Base-by-base conservation (phyloP, 2,888 invertebrate species). In the Pollenia angustigena region DNA sequence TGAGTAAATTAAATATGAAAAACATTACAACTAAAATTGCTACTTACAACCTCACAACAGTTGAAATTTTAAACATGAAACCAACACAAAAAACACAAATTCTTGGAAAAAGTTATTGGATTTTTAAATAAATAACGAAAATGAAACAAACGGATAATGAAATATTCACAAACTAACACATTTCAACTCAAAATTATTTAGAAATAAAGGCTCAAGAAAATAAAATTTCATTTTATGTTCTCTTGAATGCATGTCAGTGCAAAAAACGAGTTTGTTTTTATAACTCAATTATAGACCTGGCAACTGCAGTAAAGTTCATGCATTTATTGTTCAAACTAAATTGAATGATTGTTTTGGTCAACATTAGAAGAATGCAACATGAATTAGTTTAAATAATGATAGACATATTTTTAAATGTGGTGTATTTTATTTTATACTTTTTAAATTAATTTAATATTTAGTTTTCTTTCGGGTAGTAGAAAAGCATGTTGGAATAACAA, bases 41-140 rank as follows among this genome's bases (percentile, higher is more conserved):
- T 16, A 48, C 32, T 40, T 32, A 52, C 44, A 23, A 56, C 42
- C 4, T 3, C 11, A 52, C 32, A 48, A 14, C n/a, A 18, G 14
- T 42, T n/a, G 4, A 14, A 56, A 60, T 52, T 71, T 16, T n/a
- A 23, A 48, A 56, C 62, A 62, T 54, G n/a, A 56, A 46, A 42
- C 62, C 18, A 46, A 18, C 75, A 54, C 46, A 64, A 46, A 62
- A 58, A 62, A 72, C 40, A 56, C 40, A 56, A 79, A 68, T 87
- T 87, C 87, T 62, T 50, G 72, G 87, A 84, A 87, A 87, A 87
- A 56, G 56, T 87, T 48, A 87, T 87, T 87, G 81, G 72, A 60
- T 83, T 83, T 75, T 69, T 80, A 72, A 76, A 76, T 83, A 80
- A 75, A 60, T 71, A 82, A 76, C 69, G 48, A 79, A 78, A 6